Conservation (phyloP, 2,113 vertebrate species). For the Oreochromis tanganicae region DNA sequence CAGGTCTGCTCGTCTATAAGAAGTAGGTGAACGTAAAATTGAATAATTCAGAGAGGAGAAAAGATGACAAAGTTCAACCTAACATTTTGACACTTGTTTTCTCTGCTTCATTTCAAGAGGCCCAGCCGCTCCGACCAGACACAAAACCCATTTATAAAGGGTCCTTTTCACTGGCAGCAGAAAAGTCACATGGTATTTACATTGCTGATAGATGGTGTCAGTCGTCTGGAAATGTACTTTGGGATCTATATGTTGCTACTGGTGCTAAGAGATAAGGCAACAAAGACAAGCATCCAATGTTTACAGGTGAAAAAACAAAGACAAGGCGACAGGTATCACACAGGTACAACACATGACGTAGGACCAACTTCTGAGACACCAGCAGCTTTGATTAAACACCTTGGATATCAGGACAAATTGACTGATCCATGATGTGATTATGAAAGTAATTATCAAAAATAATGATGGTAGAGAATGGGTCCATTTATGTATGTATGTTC, state of each 20-base stretch:
- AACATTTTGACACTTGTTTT: constrained; percentile 32
- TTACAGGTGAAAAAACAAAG: background rate
- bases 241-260: background rate
- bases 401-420: background rate
- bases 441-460: too few species aligned
- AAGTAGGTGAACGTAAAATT: background rate
- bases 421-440: too few species aligned
- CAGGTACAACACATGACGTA: background rate
- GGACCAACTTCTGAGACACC: background rate
- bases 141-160: background rate
- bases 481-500: background rate
- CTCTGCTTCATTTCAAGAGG: background rate
- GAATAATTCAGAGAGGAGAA: background rate
- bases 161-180: background rate
- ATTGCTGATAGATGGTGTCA: background rate
- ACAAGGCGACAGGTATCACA: background rate
- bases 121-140: background rate
- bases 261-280: background rate
- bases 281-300: background rate
- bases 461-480: background rate
- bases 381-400: background rate
- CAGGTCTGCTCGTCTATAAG: background rate
- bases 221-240: background rate
- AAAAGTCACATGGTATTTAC: background rate
- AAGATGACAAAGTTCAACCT: background rate